phyloP scores from a whole-genome alignment of 1,140 invertebrate genomes.

The Euglossa dilemma region DNA sequence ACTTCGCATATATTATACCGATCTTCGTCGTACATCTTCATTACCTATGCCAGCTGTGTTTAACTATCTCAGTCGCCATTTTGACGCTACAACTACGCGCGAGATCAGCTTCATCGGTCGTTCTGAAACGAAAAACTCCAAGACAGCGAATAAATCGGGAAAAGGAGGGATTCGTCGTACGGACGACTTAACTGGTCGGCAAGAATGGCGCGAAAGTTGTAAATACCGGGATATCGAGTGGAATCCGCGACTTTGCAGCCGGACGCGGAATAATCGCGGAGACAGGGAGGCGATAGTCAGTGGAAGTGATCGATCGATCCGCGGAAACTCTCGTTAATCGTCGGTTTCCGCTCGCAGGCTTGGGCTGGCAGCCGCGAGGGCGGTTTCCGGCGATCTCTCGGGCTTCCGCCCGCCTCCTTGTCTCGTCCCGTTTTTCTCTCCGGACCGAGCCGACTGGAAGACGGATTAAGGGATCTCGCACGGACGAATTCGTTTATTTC shows the following conservation, averaged over 20 bases:
- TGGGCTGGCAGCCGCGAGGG: slow-evolving; percentile 47
- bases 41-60: too few relatives aligned
- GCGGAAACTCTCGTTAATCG: slow-evolving; percentile 72
- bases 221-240: slow-evolving; percentile 7
- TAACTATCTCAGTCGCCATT: too few relatives aligned
- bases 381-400: slow-evolving; percentile 51
- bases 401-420: background rate
- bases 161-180: too few relatives aligned
- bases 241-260: slow-evolving; percentile 48
- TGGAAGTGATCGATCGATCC: slow-evolving; percentile 68
- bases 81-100: too few relatives aligned
- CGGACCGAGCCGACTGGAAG: slow-evolving; percentile 10
- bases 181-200: too few relatives aligned
- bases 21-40: too few relatives aligned
- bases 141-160: too few relatives aligned
- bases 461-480: slow-evolving; percentile 59
- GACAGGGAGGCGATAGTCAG: slow-evolving; percentile 35
- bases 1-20: too few relatives aligned
- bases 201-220: background rate
- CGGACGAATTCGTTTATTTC: slow-evolving; percentile 51
- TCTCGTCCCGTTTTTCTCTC: background rate
- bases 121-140: too few relatives aligned
- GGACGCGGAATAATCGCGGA: slow-evolving; percentile 43
- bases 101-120: too few relatives aligned
- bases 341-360: slow-evolving; percentile 63